Evolutionary conservation across 2,888 invertebrate species (phyloP).

Genomic region (Chalcosyrphus nemorum): DNA sequence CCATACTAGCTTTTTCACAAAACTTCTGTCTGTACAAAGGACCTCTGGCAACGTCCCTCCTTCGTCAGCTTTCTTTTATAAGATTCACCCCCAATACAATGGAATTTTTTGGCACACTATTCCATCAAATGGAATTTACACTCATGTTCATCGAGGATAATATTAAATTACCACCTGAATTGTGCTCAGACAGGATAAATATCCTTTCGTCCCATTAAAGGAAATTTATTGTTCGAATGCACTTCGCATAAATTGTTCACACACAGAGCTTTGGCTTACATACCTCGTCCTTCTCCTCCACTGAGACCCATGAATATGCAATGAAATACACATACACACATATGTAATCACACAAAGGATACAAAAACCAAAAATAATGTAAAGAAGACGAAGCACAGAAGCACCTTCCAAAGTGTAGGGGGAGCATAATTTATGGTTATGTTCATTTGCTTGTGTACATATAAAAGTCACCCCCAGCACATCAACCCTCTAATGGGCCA

Average conservation of each 20-base stretch:
- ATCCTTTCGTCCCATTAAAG: constrained; percentile 62
- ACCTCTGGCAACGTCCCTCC: background rate
- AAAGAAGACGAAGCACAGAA: constrained; percentile 3
- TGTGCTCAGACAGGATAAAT: constrained; percentile 64
- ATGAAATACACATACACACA: background rate
- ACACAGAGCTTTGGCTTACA: constrained; percentile 44
- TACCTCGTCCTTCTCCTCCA: background rate
- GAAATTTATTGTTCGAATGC: constrained; percentile 63
- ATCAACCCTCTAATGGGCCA: constrained; percentile 9
- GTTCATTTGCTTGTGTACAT: constrained; percentile 29
- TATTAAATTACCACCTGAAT: constrained; percentile 59
- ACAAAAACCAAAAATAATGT: background rate
- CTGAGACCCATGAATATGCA: constrained; percentile 53
- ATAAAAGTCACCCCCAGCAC: constrained; percentile 8
- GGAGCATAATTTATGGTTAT: constrained; percentile 63
- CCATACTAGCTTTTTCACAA: too few relatives aligned
- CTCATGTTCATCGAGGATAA: constrained; percentile 16
- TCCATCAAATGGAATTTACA: constrained; percentile 15
- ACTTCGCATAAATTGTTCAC: constrained; percentile 64
- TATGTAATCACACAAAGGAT: constrained; percentile 24
- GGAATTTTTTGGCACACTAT: background rate
- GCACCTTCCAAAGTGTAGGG: constrained; percentile 32
- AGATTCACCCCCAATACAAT: background rate
- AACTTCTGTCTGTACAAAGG: too few relatives aligned
- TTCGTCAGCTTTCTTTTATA: background rate